phyloP scores from a whole-genome alignment of 2,113 vertebrate genomes.

The Cololabis saira region DNA sequence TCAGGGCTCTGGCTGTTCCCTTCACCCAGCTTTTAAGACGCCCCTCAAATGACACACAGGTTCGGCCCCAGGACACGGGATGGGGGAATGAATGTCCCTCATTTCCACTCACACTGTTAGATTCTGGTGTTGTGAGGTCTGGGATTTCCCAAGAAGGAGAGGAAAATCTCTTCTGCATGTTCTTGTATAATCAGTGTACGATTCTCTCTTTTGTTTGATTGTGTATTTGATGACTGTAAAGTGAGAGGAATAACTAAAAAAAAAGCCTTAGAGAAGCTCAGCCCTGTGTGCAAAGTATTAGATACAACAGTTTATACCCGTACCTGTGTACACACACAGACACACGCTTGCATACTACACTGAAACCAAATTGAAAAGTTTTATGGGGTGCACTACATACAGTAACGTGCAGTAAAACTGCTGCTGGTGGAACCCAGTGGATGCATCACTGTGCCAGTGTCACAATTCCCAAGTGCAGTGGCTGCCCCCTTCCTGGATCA shows the following conservation, averaged over 20 bases:
- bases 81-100: constrained; percentile 8
- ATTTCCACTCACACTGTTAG: constrained; percentile 47
- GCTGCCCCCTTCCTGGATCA: too few relatives aligned
- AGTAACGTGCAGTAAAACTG: too few relatives aligned
- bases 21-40: constrained; percentile 57
- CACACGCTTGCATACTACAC: too few relatives aligned
- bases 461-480: too few relatives aligned
- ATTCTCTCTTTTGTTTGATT: not conserved
- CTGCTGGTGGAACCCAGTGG: too few relatives aligned
- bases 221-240: constrained; percentile 10
- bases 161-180: constrained; percentile 25
- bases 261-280: not conserved
- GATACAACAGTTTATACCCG: too few relatives aligned
- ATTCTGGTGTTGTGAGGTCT: constrained; percentile 63
- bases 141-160: constrained; percentile 32
- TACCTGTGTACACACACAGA: too few relatives aligned
- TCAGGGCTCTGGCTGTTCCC: constrained; percentile 37
- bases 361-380: too few relatives aligned
- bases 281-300: not conserved
- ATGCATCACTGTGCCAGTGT: too few relatives aligned
- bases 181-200: constrained; percentile 11
- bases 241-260: not conserved
- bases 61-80: constrained; percentile 31
- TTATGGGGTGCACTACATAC: too few relatives aligned
- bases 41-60: constrained; percentile 51